Evolutionary conservation across 2,888 invertebrate species (phyloP).

Genomic region (Subacronicta megacephala): DNA sequence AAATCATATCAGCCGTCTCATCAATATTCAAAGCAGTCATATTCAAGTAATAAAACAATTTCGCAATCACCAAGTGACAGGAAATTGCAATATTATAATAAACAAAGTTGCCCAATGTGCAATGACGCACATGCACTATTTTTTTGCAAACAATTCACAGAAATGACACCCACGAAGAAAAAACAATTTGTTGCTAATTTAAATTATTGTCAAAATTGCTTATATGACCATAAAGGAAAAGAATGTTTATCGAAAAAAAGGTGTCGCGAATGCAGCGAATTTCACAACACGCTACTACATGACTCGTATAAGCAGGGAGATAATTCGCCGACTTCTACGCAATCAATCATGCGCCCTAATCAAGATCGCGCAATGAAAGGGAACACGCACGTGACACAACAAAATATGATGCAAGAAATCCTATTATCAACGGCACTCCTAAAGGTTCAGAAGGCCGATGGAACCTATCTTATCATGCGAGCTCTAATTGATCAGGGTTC

Average conservation of each 20-base stretch:
- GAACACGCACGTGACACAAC: background rate
- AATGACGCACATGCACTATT: background rate
- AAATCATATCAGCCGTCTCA: too few relatives aligned
- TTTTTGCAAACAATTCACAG: background rate
- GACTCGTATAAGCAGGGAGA: slow-evolving; percentile 1
- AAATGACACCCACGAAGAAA: background rate
- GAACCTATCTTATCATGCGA: background rate
- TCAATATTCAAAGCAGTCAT: too few relatives aligned
- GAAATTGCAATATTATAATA: background rate
- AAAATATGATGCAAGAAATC: background rate
- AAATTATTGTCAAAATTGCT: background rate
- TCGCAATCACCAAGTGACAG: background rate
- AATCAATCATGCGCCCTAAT: background rate
- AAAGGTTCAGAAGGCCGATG: background rate
- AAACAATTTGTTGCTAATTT: background rate
- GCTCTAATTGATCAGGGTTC: background rate
- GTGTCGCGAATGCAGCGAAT: slow-evolving; percentile 1
- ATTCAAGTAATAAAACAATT: background rate
- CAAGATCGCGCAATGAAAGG: background rate
- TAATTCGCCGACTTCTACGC: background rate
- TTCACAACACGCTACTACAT: slow-evolving; percentile 1
- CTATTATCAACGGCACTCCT: background rate
- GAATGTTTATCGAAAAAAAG: background rate
- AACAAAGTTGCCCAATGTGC: background rate
- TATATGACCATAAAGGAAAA: slow-evolving; percentile 5